Evolutionary conservation across 2,797 vertebrate genomes (phyloP).

Genomic region (Harpagifer antarcticus): DNA sequence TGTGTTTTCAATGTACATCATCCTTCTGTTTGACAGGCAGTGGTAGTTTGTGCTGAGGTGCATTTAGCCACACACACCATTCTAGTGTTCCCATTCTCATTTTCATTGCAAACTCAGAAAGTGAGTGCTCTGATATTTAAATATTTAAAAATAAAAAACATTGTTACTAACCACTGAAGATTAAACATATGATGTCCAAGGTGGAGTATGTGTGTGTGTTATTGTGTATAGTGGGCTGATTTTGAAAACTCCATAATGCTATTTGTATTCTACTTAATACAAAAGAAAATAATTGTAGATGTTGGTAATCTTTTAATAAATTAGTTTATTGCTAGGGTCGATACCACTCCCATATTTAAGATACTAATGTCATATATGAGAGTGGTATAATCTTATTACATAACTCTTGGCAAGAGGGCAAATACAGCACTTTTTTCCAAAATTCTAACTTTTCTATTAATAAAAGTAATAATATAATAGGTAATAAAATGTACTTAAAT

Average conservation of each 20-base stretch:
- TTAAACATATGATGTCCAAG: constrained; percentile 5
- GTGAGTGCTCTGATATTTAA: constrained; percentile 35
- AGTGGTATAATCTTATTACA: too few relatives aligned
- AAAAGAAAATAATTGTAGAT: not conserved
- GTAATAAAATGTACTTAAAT: not conserved
- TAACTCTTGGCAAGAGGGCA: too few relatives aligned
- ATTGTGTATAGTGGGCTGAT: not conserved
- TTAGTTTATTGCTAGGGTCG: too few relatives aligned
- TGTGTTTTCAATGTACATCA: constrained; percentile 79
- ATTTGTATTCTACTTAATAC: not conserved
- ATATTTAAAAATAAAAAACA: constrained; percentile 47
- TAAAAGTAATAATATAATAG: not conserved
- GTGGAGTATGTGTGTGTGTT: not conserved
- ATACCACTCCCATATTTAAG: too few relatives aligned
- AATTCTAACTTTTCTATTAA: not conserved
- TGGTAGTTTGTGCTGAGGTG: constrained; percentile 58
- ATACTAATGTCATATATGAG: too few relatives aligned
- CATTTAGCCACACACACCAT: constrained; percentile 60
- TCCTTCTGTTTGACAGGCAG: constrained; percentile 78
- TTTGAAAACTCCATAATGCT: not conserved
- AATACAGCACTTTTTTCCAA: not conserved
- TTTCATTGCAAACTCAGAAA: constrained; percentile 44
- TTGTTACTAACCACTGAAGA: constrained; percentile 20
- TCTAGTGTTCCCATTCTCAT: constrained; percentile 55
- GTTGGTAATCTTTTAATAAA: not conserved